Evolutionary conservation across 2,888 invertebrate genomes (phyloP).

Genomic region (Gerris lacustris): DNA sequence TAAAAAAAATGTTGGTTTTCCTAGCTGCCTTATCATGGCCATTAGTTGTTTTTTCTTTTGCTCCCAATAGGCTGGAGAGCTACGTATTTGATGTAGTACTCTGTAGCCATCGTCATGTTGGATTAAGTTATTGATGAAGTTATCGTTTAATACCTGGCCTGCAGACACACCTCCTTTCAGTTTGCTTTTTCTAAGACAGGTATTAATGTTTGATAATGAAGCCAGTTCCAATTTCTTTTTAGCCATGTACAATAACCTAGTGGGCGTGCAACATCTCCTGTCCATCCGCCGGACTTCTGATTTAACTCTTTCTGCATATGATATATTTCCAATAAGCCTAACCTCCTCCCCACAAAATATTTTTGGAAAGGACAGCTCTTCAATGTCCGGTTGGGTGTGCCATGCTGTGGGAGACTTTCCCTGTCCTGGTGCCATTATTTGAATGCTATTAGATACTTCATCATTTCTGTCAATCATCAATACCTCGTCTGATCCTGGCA

Average conservation of each 20-base stretch:
- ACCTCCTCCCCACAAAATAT: constrained; percentile 15
- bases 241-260: constrained; percentile 16
- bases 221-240: not conserved
- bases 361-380: constrained; percentile 16
- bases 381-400: constrained; percentile 6
- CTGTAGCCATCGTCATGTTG: constrained; percentile 12
- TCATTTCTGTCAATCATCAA: not conserved
- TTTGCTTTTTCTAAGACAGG: not conserved
- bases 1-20: constrained; percentile 17
- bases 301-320: constrained; percentile 14
- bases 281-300: constrained; percentile 15
- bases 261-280: constrained; percentile 14
- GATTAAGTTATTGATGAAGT: constrained; percentile 11
- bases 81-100: constrained; percentile 14
- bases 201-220: not conserved
- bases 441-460: not conserved
- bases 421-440: constrained; percentile 20
- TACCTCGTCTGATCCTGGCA: too few species aligned
- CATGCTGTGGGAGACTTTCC: constrained; percentile 15
- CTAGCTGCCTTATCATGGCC: constrained; percentile 15
- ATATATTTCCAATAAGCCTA: not conserved
- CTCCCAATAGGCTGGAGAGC: constrained; percentile 16
- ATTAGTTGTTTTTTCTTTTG: constrained; percentile 13
- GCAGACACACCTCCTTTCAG: not conserved
- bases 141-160: constrained; percentile 7